Conservation (phyloP, 2,888 invertebrate species). For the Tipula vernalis region DNA sequence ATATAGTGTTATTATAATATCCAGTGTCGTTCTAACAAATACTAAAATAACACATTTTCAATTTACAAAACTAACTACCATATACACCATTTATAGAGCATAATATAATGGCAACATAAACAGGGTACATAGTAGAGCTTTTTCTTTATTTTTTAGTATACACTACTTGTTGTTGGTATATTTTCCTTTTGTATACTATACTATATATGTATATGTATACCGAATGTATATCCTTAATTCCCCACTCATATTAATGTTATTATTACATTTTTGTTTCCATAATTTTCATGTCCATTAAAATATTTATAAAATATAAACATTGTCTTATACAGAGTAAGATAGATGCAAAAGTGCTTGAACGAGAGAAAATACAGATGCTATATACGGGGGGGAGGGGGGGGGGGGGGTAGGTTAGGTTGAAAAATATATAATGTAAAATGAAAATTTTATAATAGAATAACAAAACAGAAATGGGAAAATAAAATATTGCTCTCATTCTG, state of each 20-base stretch:
- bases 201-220: neutral
- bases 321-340: neutral
- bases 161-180: neutral
- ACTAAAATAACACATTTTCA: constrained; percentile 4
- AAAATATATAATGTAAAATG: neutral
- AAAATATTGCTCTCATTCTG: neutral
- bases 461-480: neutral
- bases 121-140: neutral
- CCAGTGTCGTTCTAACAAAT: neutral
- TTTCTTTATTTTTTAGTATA: neutral
- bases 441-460: neutral
- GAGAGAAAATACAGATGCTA: neutral
- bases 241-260: constrained; percentile 4
- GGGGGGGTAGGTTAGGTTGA: neutral
- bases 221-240: neutral
- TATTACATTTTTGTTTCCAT: neutral
- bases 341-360: neutral
- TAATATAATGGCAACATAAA: neutral
- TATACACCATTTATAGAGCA: neutral
- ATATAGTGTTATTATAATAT: neutral
- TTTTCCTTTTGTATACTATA: neutral
- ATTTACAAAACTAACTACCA: neutral
- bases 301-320: neutral
- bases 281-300: constrained; percentile 4
- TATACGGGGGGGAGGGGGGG: no score